Conservation (phyloP, 2,797 vertebrate species). For the Ctenosaura bakeri region DNA sequence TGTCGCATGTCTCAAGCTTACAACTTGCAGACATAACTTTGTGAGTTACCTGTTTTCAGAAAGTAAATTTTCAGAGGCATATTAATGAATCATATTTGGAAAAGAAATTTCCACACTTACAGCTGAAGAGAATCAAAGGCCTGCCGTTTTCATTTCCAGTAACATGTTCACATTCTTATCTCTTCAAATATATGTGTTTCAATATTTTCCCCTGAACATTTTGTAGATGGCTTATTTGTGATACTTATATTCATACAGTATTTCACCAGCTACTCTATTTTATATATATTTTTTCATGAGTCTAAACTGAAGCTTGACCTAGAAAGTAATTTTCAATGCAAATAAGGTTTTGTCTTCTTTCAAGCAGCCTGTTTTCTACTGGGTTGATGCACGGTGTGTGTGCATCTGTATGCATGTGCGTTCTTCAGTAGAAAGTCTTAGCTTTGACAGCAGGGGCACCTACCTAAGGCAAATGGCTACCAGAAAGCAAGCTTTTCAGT, state of each 20-base stretch:
- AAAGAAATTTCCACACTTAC: neutral
- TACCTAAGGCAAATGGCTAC: too few relatives aligned
- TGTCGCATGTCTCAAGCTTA: conserved; percentile 12
- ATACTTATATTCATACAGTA: neutral
- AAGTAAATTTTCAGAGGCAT: neutral
- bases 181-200: neutral
- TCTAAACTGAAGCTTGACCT: neutral
- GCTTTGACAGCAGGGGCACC: too few relatives aligned
- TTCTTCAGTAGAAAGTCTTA: too few relatives aligned
- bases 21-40: neutral
- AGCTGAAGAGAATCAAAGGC: neutral
- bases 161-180: neutral
- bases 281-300: too few relatives aligned
- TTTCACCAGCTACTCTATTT: neutral
- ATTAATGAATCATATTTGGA: neutral
- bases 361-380: neutral
- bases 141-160: neutral
- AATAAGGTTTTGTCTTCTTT: neutral
- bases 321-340: neutral
- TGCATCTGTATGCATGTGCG: too few relatives aligned
- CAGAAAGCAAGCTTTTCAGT: too few relatives aligned
- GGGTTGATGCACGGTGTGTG: neutral
- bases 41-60: neutral
- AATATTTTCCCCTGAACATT: neutral
- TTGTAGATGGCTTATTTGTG: neutral